A percentile compares a stretch with the other conserved stretches of the same genome.
phyloP scores from a whole-genome alignment of 2,797 vertebrate species.

The Peromyscus eremicus region DNA sequence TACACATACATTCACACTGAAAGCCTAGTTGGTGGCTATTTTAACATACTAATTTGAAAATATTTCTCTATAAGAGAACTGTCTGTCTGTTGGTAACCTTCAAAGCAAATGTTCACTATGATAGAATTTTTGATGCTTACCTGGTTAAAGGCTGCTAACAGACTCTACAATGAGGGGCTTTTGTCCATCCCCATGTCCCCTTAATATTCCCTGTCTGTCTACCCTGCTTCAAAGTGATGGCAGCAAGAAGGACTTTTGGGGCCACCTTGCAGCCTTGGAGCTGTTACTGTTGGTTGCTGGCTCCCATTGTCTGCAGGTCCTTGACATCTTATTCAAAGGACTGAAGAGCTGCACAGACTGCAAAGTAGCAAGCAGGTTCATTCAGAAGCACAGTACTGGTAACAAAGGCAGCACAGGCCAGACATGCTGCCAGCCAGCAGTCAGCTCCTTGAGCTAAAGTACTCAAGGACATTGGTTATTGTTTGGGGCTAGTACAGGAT shows the following conservation, averaged over 20 bases:
- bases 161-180: neutral
- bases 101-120: neutral
- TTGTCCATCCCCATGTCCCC: neutral
- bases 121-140: neutral
- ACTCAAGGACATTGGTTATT: neutral
- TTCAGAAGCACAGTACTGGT: neutral
- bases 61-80: neutral
- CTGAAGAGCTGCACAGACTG: neutral
- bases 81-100: neutral
- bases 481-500: neutral
- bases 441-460: neutral
- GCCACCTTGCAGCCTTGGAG: neutral
- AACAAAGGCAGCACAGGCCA: neutral
- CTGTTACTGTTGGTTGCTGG: neutral
- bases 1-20: neutral
- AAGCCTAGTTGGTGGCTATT: neutral
- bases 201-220: neutral
- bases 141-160: neutral
- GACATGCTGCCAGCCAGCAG: neutral
- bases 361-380: neutral
- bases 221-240: neutral
- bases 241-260: neutral
- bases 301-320: neutral
- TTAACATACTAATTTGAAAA: neutral
- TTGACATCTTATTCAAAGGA: neutral